Evolutionary conservation across 2,888 invertebrate genomes (phyloP), one percentile per base, ranked within the genome.

Genomic region (Exocentrus adspersus): DNA sequence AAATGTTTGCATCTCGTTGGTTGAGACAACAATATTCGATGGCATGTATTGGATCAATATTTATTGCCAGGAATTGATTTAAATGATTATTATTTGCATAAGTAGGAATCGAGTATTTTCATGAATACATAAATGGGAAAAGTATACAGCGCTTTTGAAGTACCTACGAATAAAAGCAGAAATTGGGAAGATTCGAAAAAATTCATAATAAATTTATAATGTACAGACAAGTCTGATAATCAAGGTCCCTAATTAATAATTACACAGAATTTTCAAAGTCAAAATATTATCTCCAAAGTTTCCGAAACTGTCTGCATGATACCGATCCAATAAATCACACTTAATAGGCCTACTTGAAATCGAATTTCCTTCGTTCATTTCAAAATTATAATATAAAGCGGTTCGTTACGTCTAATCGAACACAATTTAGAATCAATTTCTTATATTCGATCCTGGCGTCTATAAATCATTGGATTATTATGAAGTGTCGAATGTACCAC

Each of bases 381-480:
- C 30, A 16, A 32, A 12, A 37, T 51, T 51, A 51, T 16, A 51
- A 51, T 51, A 32, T 51, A 56, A 52, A 46, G 16, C 32, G 12
- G 37, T 56, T 54, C 52, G 64, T 67, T 64, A 64, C 30, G 56
- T 37, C 54, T 48, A 32, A 63, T 58, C 17, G 63, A 16, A 48
- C 50, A 60, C 66, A 67, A 67, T 67, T 37, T 67, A 67, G 54
- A 68, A 62, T 68, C 68, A 68, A 68, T 68, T 65, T 68, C 57
- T 57, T 32, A 48, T 53, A 65, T 62, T 63, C 59, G 41, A 61
- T 61, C 64, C 63, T 37, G 58, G 60, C 43, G 19, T 21, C 58
- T 14, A 68, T 68, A 68, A 68, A 68, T 68, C 64, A 65, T 17
- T 30, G 41, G 21, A 58, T 61, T 51, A 60, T 61, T 58, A 54